Evolutionary conservation across 2,113 vertebrate genomes (phyloP), one percentile per base, ranked within the genome.

Genomic region (Malurus alboscapulatus): DNA sequence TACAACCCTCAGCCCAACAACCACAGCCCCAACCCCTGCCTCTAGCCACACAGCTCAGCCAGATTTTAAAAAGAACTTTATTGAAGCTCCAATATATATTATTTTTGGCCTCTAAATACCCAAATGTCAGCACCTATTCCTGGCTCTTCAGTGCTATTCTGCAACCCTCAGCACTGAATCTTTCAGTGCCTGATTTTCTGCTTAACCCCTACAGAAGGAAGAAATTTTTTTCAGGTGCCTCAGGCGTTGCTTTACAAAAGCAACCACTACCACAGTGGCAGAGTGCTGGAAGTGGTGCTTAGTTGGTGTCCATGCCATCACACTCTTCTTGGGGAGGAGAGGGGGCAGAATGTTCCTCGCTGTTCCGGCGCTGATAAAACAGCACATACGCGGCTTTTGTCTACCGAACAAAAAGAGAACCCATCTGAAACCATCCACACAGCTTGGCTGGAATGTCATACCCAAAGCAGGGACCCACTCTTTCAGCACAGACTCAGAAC

Each of bases 261-360:
- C 25, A 8, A 80, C 72, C 4, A 14, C 81, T 57, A 72, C 27
- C 14, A 30, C 1, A 77, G 61, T 74, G 61, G 77, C 74, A 9
- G 1, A 76, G 83, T 5, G 61, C 80, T 91, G 63, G 45, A 86
- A 69, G 50, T n/a, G 51, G 61, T 84, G 86, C 45, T 98, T 98
- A 99, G 97, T 99, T 99, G 97, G 98, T 99, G 97, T 99, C 99
- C 99, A 99, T 99, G 98, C 97, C 95, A 44, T 99, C 99, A 1
- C 98, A 98, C 15, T 97, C 98, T 42, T 97, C 93, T 3, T 89
- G 99, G 55, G 97, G 97, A 77, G 97, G 94, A 92, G 98, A 93
- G 22, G 96, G 77, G 71, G 96, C 96, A 84, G 96, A 84, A 53
- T 94, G 95, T 40, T 95, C 94, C 27, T 98, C 98, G 14, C 97